Evolutionary conservation across 2,797 vertebrate genomes (phyloP).

Genomic region (Acanthurus lineatus): DNA sequence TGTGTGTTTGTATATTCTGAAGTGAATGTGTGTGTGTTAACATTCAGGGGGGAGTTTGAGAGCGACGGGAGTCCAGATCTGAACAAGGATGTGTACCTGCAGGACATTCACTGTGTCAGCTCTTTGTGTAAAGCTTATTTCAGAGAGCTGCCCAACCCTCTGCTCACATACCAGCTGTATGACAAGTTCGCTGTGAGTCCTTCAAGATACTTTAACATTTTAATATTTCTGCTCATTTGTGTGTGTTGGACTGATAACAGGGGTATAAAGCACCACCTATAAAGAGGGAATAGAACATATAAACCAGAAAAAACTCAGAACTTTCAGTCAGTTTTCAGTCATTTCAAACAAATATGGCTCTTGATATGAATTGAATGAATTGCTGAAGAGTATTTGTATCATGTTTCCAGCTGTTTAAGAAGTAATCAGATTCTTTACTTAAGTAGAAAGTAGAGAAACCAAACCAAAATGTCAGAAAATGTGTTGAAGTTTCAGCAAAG

Average conservation of each 20-base stretch:
- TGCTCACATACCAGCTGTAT: constrained; percentile 96
- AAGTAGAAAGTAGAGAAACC: no score
- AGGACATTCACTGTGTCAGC: constrained; percentile 97
- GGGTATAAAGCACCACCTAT: no score
- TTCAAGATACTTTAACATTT: background rate
- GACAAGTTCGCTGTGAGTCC: constrained; percentile 94
- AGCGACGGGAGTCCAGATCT: constrained; percentile 88
- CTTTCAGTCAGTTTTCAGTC: no score
- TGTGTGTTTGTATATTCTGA: background rate
- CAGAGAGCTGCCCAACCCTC: constrained; percentile 94
- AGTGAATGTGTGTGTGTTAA: background rate
- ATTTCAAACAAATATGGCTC: no score
- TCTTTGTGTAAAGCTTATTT: constrained; percentile 97
- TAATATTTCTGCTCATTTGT: no score
- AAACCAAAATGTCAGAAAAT: no score
- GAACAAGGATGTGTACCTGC: constrained; percentile 90
- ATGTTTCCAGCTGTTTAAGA: no score
- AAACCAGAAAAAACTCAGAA: background rate
- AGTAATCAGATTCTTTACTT: no score
- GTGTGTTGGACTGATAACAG: background rate
- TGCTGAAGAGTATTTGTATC: no score
- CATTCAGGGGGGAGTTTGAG: constrained; percentile 92
- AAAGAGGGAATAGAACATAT: background rate
- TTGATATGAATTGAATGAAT: no score
- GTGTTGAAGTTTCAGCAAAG: no score